Conservation (phyloP, 2,888 invertebrate genomes). For the Andrena chrysosceles region DNA sequence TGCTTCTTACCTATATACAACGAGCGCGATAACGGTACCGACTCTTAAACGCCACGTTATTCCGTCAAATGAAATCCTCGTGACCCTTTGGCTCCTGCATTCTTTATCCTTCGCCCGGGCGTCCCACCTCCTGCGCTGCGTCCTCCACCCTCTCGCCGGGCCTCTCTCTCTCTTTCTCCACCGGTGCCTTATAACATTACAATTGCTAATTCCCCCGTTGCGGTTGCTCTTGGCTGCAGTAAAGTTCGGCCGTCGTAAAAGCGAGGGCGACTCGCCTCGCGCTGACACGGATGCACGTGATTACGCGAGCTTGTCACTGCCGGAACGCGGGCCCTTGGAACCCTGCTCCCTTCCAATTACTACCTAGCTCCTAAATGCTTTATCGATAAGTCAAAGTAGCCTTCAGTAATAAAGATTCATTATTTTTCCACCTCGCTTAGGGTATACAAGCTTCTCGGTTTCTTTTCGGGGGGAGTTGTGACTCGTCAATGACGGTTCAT, state of each 20-base stretch:
- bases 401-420: no score
- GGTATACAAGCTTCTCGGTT: no score
- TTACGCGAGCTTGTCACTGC: slow-evolving; percentile 59
- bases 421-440: no score
- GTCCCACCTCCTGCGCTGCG: slow-evolving; percentile 31
- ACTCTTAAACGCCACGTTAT: slow-evolving; percentile 83
- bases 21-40: slow-evolving; percentile 82
- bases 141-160: slow-evolving; percentile 31
- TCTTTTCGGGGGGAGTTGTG: no score
- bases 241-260: slow-evolving; percentile 82
- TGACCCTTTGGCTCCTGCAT: slow-evolving; percentile 78
- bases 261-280: slow-evolving; percentile 77
- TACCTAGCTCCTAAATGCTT: neutral
- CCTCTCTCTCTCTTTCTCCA: slow-evolving; percentile 51
- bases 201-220: slow-evolving; percentile 83
- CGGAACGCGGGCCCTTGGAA: slow-evolving; percentile 44
- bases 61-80: slow-evolving; percentile 84
- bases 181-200: slow-evolving; percentile 82
- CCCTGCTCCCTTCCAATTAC: slow-evolving; percentile 6
- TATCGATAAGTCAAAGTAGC: no score
- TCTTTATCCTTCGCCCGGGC: slow-evolving; percentile 72
- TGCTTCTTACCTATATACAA: slow-evolving; percentile 73
- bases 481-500: no score
- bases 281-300: slow-evolving; percentile 65
- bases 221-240: slow-evolving; percentile 77